Conservation (phyloP, 2,797 vertebrate genomes). For the Enteromius thamalakanensis region DNA sequence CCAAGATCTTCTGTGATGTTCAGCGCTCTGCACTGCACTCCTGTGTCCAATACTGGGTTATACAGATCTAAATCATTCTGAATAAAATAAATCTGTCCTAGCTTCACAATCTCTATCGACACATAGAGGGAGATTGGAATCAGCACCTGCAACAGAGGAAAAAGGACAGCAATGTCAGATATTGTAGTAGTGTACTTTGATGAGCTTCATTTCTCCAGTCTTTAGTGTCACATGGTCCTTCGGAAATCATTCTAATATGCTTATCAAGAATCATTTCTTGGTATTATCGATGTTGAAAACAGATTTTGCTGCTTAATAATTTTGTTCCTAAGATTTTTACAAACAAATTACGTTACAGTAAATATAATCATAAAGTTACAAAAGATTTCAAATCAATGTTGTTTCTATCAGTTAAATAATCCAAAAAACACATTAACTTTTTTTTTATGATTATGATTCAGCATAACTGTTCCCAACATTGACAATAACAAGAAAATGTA, state of each 20-base stretch:
- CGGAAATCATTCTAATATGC: too few relatives aligned
- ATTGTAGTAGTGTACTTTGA: not conserved
- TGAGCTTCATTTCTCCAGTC: not conserved
- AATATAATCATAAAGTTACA: not conserved
- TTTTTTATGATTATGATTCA: not conserved
- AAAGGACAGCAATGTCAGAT: not conserved
- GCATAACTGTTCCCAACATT: not conserved
- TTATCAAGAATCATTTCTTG: too few relatives aligned
- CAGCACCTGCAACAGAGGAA: constrained; percentile 83
- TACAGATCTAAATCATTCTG: constrained; percentile 92
- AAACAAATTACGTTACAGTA: not conserved
- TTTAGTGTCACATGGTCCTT: not conserved
- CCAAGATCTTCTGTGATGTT: constrained; percentile 96
- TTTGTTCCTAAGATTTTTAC: too few relatives aligned
- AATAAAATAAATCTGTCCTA: constrained; percentile 94
- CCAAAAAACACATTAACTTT: too few relatives aligned
- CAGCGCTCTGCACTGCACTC: constrained; percentile 89
- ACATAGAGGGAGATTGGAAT: constrained; percentile 97
- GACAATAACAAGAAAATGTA: too few relatives aligned
- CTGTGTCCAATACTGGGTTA: constrained; percentile 82
- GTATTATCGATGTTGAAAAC: too few relatives aligned
- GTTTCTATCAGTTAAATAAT: too few relatives aligned
- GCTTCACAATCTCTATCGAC: constrained; percentile 95
- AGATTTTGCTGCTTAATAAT: too few relatives aligned
- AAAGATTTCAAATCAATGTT: not conserved